phyloP scores from a whole-genome alignment of 2,113 vertebrate species.

The Pavo muticus region DNA sequence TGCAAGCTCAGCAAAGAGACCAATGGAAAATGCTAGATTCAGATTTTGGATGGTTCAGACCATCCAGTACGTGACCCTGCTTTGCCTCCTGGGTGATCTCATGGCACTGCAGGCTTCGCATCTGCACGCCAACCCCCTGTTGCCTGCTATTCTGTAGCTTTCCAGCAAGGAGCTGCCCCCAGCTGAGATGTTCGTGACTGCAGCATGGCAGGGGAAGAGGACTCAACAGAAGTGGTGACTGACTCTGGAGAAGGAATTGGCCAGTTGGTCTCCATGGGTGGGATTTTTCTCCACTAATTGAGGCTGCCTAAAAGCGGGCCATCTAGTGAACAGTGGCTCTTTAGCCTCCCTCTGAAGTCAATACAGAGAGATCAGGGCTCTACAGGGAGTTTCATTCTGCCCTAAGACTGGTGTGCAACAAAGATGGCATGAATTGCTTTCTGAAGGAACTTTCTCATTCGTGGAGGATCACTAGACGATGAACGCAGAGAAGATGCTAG shows the following conservation, averaged over 20 bases:
- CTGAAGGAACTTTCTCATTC: background rate
- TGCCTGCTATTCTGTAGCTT: background rate
- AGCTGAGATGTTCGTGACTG: background rate
- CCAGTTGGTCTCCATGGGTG: background rate
- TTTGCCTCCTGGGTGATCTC: background rate
- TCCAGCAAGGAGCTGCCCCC: background rate
- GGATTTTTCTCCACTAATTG: background rate
- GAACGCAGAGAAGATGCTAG: background rate
- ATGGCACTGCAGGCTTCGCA: background rate
- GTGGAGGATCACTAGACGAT: background rate
- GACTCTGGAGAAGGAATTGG: background rate
- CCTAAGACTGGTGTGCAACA: background rate
- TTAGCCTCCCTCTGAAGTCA: background rate
- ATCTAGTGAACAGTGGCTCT: background rate
- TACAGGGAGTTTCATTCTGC: background rate
- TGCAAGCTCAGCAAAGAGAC: background rate
- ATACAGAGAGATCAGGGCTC: background rate
- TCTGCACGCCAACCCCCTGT: background rate
- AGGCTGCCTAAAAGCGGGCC: background rate
- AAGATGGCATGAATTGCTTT: background rate
- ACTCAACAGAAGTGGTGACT: background rate
- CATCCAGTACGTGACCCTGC: rapidly evolving
- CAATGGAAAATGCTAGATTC: background rate
- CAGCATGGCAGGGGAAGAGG: background rate
- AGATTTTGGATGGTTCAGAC: background rate